Evolutionary conservation across 2,888 invertebrate genomes (phyloP).

Genomic region (Aspidapion aeneum): DNA sequence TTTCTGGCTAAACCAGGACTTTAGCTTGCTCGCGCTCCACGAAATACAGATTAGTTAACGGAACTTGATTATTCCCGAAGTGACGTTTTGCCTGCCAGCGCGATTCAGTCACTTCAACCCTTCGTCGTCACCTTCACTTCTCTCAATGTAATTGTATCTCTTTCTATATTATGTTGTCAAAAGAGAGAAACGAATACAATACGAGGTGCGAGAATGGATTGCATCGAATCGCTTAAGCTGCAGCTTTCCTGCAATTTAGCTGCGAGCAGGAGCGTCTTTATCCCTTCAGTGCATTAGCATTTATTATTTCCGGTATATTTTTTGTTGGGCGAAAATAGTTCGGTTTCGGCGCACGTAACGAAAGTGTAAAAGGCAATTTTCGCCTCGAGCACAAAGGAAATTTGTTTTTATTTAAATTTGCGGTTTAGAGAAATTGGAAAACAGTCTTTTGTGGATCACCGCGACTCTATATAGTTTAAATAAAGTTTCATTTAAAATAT

Average conservation of each 20-base stretch:
- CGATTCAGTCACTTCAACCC: not conserved
- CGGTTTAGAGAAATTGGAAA: too few relatives aligned
- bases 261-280: not conserved
- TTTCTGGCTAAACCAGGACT: too few relatives aligned
- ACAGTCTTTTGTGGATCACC: too few relatives aligned
- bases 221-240: not conserved
- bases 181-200: not conserved
- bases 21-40: not conserved
- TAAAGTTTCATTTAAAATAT: too few relatives aligned
- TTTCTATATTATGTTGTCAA: not conserved
- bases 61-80: not conserved
- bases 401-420: too few relatives aligned
- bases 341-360: not conserved
- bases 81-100: not conserved
- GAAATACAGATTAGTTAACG: not conserved
- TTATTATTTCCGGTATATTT: not conserved
- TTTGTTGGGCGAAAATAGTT: not conserved
- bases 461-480: too few relatives aligned
- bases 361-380: not conserved
- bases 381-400: too few relatives aligned
- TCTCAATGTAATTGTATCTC: not conserved
- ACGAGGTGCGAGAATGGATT: not conserved
- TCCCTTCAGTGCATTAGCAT: not conserved
- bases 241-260: not conserved
- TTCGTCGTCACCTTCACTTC: not conserved